Conservation (phyloP, 2,888 invertebrate species). For the Papilio gigon region DNA sequence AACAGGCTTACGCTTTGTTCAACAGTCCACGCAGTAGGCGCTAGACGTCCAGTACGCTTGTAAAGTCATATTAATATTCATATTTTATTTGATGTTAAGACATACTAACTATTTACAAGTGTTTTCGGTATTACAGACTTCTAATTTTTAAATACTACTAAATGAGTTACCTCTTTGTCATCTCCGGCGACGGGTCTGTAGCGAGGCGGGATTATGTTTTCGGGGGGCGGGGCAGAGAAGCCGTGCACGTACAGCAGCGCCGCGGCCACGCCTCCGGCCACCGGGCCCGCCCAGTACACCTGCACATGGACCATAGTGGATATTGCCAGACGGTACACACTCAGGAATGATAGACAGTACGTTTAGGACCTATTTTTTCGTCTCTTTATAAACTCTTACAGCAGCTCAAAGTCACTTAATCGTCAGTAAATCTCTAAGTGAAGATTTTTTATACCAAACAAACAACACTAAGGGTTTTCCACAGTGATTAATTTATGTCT, state of each 20-base stretch:
- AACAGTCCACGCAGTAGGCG: constrained; percentile 77
- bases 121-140: background rate
- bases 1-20: constrained; percentile 74
- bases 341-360: no score
- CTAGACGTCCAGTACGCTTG: constrained; percentile 78
- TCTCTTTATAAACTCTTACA: no score
- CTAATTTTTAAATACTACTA: no score
- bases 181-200: constrained; percentile 83
- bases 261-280: constrained; percentile 90
- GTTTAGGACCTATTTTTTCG: no score
- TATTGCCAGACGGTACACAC: background rate
- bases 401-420: no score
- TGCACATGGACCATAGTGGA: constrained; percentile 52
- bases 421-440: no score
- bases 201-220: constrained; percentile 70
- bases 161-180: constrained; percentile 84
- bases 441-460: no score
- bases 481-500: no score
- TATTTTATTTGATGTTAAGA: background rate
- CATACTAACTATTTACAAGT: no score
- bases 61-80: constrained; percentile 46
- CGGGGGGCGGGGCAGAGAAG: constrained; percentile 77
- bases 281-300: constrained; percentile 95
- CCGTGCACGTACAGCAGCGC: constrained; percentile 88
- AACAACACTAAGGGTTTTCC: no score